phyloP scores from a whole-genome alignment of 2,797 vertebrate species.

The Sciurus vulgaris region DNA sequence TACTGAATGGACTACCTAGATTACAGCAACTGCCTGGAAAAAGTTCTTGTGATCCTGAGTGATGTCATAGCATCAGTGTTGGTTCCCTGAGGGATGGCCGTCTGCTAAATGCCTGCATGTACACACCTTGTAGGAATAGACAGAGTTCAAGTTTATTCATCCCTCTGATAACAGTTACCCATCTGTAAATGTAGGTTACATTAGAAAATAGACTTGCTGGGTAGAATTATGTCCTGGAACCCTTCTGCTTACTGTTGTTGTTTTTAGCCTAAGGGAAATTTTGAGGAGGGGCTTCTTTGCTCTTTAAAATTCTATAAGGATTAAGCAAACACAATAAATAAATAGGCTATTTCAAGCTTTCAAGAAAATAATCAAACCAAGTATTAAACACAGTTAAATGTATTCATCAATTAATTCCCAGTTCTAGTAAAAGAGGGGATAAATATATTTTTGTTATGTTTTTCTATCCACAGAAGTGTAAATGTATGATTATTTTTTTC shows the following conservation, averaged over 20 bases:
- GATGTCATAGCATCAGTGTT: slow-evolving; percentile 15
- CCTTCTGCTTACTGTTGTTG: not conserved
- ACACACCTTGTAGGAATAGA: not conserved
- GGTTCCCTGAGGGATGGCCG: slow-evolving; percentile 18
- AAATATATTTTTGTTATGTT: not conserved
- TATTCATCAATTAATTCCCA: not conserved
- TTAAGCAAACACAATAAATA: not conserved
- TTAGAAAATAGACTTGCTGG: not conserved
- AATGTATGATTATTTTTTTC: not conserved
- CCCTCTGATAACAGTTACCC: not conserved
- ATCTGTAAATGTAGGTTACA: not conserved
- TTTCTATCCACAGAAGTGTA: slow-evolving; percentile 11
- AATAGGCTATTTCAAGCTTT: not conserved
- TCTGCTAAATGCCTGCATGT: not conserved
- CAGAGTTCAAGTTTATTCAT: not conserved
- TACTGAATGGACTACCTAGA: slow-evolving; percentile 64
- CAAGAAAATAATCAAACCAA: not conserved
- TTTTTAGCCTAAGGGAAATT: not conserved
- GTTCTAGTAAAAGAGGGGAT: not conserved
- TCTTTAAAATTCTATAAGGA: slow-evolving; percentile 8
- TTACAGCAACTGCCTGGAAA: slow-evolving; percentile 64
- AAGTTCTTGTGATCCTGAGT: slow-evolving; percentile 35
- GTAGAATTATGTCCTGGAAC: not conserved
- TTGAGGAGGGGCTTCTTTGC: not conserved
- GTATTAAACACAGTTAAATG: slow-evolving; percentile 9